Evolutionary conservation across 2,113 vertebrate genomes (phyloP), one percentile per base, ranked within the genome.

Genomic region (Pelvicachromis taeniatus): DNA sequence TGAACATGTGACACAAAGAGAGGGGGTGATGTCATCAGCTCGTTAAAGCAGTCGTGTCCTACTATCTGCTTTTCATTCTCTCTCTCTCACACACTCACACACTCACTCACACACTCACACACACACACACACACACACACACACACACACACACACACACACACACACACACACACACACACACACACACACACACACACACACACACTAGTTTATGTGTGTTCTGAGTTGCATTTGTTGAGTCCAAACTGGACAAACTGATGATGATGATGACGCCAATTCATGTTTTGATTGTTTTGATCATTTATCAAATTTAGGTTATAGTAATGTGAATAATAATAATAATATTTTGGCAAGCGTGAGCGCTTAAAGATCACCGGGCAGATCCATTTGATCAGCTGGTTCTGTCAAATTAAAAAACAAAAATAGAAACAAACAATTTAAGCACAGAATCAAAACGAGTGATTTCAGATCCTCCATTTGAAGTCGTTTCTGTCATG

Each of bases 11-110:
- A 75, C 38, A 75, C 11, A 55, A 54, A 78, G n/a, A 77, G 63
- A 77, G 53, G 52, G 12, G 52, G n/a, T 85, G 83, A 77, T 59
- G 68, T 90, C 80, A 78, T 85, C 52, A 78, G 48, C 48, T 81
- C 42, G 16, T 52, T 29, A 12, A 68, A 82, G 70, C 50, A 88
- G 21, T 40, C 85, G 23, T 77, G 42, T 70, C 45, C n/a, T n/a
- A n/a, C n/a, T n/a, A n/a, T n/a, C n/a, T n/a, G n/a, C n/a, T n/a
- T n/a, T n/a, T n/a, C n/a, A n/a, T n/a, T n/a, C n/a, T n/a, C n/a
- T n/a, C n/a, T n/a, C n/a, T n/a, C n/a, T n/a, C n/a, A n/a, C n/a
- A n/a, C n/a, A n/a, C n/a, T n/a, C n/a, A n/a, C n/a, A n/a, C n/a
- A n/a, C n/a, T 16, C 1, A 10, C 9, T 4, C 10, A 17, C 16